phyloP scores from a whole-genome alignment of 1,140 invertebrate species.

The Drosophila lacteicornis region DNA sequence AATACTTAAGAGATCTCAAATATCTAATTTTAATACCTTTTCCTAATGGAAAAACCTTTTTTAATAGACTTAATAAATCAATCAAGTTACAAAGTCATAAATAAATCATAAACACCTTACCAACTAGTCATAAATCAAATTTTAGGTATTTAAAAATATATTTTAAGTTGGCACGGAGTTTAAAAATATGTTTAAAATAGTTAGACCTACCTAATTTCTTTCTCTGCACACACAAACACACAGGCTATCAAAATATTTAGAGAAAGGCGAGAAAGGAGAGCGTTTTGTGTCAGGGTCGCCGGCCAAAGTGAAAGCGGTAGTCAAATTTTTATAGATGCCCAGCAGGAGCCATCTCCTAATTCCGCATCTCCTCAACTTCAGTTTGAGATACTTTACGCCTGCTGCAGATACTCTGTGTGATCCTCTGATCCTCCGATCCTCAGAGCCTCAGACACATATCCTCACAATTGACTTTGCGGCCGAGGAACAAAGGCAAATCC shows the following conservation, averaged over 20 bases:
- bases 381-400: conserved; percentile 23
- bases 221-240: conserved; percentile 56
- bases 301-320: conserved; percentile 75
- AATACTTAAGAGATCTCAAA: neutral
- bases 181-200: neutral
- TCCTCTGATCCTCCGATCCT: conserved; percentile 1
- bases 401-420: neutral
- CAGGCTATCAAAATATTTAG: conserved; percentile 80
- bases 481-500: conserved; percentile 67
- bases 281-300: conserved; percentile 17
- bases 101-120: neutral
- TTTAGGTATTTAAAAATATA: neutral
- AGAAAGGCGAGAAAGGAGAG: conserved; percentile 59
- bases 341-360: conserved; percentile 71
- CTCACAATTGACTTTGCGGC: conserved; percentile 79
- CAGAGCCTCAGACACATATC: conserved; percentile 29
- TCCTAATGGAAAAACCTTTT: too few relatives aligned
- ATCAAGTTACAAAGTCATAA: neutral
- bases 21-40: neutral
- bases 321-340: conserved; percentile 69
- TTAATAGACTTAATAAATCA: neutral
- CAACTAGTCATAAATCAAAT: neutral
- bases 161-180: neutral
- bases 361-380: conserved; percentile 13
- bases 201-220: neutral